These are phyloP conservation scores for Seriola aureovittata DNA, from an alignment of 2,113 vertebrate species.

Conservation along the genomic window DNA sequence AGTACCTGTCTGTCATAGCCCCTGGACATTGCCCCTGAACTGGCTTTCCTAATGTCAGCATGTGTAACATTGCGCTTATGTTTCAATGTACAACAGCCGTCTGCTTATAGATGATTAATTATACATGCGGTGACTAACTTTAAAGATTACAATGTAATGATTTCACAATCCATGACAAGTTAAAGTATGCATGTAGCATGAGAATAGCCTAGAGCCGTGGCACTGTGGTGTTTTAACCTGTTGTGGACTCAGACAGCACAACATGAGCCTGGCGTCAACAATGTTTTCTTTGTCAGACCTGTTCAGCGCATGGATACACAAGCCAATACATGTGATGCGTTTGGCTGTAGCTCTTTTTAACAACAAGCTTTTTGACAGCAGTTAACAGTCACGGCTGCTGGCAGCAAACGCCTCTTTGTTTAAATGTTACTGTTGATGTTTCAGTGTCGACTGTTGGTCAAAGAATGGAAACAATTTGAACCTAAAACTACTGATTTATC, in stretches of 20 bases:
- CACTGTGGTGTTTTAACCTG: slow-evolving; percentile 68
- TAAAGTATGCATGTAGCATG: slow-evolving; percentile 49
- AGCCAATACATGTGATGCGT: slow-evolving; percentile 65
- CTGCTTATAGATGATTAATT: slow-evolving; percentile 22
- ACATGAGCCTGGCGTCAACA: slow-evolving; percentile 62
- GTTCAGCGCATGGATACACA: slow-evolving; percentile 59
- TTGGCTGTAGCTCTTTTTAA: slow-evolving; percentile 47
- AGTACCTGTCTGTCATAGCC: slow-evolving; percentile 86
- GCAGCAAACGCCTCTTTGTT: not conserved
- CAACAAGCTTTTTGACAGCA: slow-evolving; percentile 41
- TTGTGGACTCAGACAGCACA: slow-evolving; percentile 75
- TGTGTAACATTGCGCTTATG: not conserved
- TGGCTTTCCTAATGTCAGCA: slow-evolving; percentile 18
- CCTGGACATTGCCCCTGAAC: slow-evolving; percentile 59
- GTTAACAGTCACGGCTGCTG: slow-evolving; percentile 26
- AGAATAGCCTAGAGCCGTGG: slow-evolving; percentile 65
- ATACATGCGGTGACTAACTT: not conserved
- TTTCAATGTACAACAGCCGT: not conserved
- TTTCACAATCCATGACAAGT: slow-evolving; percentile 23
- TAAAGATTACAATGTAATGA: slow-evolving; percentile 5
- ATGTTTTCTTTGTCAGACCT: slow-evolving; percentile 71
- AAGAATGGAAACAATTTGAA: not conserved
- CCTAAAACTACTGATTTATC: not conserved
- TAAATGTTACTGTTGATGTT: slow-evolving; percentile 25
- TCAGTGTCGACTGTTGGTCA: not conserved